phyloP scores from a whole-genome alignment of 1,140 invertebrate species.

The Procambarus clarkii region DNA sequence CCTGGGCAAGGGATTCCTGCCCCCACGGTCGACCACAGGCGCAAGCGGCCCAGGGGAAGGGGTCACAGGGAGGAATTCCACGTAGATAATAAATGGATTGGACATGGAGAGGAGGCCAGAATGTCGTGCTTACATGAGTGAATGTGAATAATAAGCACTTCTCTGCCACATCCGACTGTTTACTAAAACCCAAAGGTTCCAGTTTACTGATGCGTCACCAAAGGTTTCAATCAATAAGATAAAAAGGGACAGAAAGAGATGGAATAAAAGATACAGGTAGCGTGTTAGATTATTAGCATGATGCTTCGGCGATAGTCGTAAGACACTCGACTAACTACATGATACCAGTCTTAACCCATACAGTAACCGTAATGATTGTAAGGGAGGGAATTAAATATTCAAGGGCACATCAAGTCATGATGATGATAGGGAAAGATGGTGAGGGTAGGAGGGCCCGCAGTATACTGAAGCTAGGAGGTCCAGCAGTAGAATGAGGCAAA shows the following conservation, averaged over 20 bases:
- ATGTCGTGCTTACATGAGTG: background rate
- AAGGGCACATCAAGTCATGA: background rate
- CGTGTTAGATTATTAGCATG: background rate
- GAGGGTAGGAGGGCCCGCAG: background rate
- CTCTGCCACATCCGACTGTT: background rate
- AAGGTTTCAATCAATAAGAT: background rate
- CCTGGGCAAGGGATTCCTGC: background rate
- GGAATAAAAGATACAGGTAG: background rate
- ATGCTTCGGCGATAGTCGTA: background rate
- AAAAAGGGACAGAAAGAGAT: background rate
- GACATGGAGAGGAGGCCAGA: constrained; percentile 4
- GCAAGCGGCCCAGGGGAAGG: background rate
- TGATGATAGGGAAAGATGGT: background rate
- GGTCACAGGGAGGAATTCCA: background rate
- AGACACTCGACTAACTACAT: background rate
- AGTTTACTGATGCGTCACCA: background rate
- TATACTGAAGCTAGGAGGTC: too few species aligned
- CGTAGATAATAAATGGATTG: background rate
- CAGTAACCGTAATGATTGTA: background rate
- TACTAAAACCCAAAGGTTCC: background rate
- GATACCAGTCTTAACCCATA: background rate
- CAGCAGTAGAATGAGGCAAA: too few species aligned
- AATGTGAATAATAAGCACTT: background rate
- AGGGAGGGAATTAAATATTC: background rate
- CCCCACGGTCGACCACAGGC: background rate